phyloP scores from a whole-genome alignment of 1,140 invertebrate genomes.

The Drosophila mayri region DNA sequence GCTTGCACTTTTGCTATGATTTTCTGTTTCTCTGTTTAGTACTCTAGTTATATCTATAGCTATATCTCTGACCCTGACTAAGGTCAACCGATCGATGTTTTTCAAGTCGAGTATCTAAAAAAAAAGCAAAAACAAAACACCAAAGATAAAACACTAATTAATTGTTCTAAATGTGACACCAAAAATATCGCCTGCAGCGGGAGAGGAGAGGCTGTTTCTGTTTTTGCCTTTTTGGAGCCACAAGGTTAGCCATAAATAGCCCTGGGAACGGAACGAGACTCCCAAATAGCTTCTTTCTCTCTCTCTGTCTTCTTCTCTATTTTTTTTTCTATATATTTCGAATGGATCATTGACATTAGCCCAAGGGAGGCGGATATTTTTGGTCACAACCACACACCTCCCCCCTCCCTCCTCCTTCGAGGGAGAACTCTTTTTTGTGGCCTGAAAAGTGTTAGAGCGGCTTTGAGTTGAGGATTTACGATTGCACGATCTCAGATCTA shows the following conservation, averaged over 20 bases:
- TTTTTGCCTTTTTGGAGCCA: slow-evolving; percentile 35
- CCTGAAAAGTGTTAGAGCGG: slow-evolving; percentile 16
- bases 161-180: slow-evolving; percentile 66
- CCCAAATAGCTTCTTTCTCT: slow-evolving; percentile 21
- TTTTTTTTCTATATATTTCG: background rate
- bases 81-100: slow-evolving; percentile 49
- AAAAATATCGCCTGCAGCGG: slow-evolving; percentile 45
- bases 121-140: background rate
- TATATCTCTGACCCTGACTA: slow-evolving; percentile 22
- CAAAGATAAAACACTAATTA: slow-evolving; percentile 57
- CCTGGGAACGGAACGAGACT: slow-evolving; percentile 41
- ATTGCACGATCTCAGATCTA: slow-evolving; percentile 7
- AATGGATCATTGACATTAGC: slow-evolving; percentile 33
- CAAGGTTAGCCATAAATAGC: slow-evolving; percentile 62
- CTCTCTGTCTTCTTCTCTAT: background rate
- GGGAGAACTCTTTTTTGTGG: slow-evolving; percentile 8
- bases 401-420: background rate
- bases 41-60: too few species aligned
- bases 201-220: slow-evolving; percentile 21
- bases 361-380: slow-evolving; percentile 36
- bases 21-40: background rate
- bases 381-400: slow-evolving; percentile 10
- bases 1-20: background rate
- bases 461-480: slow-evolving; percentile 17
- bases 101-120: slow-evolving; percentile 7